Evolutionary conservation across 2,888 invertebrate species (phyloP), one percentile per base, ranked within the genome.

Genomic region (Auanema freiburgensis): DNA sequence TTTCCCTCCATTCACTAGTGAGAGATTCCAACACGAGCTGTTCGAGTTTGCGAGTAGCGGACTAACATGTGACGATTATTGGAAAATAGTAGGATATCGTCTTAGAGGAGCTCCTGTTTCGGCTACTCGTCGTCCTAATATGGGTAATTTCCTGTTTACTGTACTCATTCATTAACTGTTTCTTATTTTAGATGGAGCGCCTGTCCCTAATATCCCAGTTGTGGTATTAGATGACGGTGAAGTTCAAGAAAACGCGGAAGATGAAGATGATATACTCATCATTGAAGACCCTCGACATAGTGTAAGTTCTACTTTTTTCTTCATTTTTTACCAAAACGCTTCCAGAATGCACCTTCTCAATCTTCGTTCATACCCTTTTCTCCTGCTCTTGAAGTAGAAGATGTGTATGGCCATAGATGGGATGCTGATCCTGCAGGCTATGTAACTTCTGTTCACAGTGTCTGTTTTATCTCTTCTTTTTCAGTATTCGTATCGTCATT

Each of bases 31-130:
- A 12, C 46, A 54, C 1, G 55, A 60, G 42, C 55, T 60, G 1
- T 55, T 55, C 41, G 41, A 56, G 8, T 60, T 60, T 25, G 54
- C 55, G 12, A 41, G 55, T 18, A 41, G 41, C 18, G 40, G 52
- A 11, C 42, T 59, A 5, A 11, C 14, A 21, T 43, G 43, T 16
- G 51, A 51, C 1, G 59, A 51, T n/a, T 52, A 16, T 52, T 51
- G 42, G 23, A 24, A 51, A 1, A 59, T 52, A 33, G 33, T 33
- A 33, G 33, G 33, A 33, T 33, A 33, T 33, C 33, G 33, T 33
- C 33, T 33, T 3, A 33, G 33, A 33, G 33, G 33, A 33, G 33
- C 8, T 33, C 33, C 18, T 41, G 51, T 18, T 42, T 43, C 42
- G 42, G 41, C 52, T 41, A 11, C 49, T 59, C n/a, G 14, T 21